Percentiles rank a stretch among this genome's conserved stretches.
These are phyloP conservation scores for Hydra vulgaris DNA, from an alignment of 30 jellyfish, hydroid and myxozoan genomes.

Conservation along the genomic window DNA sequence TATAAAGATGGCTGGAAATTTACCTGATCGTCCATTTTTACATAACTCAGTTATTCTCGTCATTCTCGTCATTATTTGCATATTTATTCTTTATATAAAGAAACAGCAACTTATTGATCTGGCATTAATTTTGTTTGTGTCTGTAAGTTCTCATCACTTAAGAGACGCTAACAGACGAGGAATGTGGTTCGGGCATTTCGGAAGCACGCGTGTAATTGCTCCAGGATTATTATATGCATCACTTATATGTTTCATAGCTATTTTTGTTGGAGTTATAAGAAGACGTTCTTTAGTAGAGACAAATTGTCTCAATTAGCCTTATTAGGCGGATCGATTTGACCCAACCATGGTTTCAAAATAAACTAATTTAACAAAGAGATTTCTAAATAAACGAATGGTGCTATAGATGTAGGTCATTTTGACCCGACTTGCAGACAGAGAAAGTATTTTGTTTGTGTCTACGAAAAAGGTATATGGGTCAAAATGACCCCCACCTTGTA, in stretches of 20 bases:
- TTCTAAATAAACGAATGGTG: too few species aligned
- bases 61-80: not conserved
- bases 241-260: constrained; percentile 5
- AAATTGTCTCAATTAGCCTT: too few species aligned
- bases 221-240: constrained; percentile 9
- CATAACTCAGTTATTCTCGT: constrained; percentile 44
- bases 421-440: too few species aligned
- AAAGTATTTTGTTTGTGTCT: too few species aligned
- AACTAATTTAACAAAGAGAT: too few species aligned
- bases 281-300: not conserved
- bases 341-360: too few species aligned
- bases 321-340: too few species aligned
- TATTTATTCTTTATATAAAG: not conserved
- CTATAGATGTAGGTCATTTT: too few species aligned
- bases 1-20: constrained; percentile 45
- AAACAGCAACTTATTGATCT: not conserved
- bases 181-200: constrained; percentile 66
- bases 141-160: constrained; percentile 57
- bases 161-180: constrained; percentile 83
- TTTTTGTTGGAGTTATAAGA: not conserved
- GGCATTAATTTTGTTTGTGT: constrained; percentile 16
- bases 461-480: too few species aligned
- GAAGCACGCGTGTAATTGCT: constrained; percentile 42
- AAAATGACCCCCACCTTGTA: too few species aligned
- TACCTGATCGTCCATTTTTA: constrained; percentile 54